These are phyloP conservation scores for Syrista parreyssii DNA, from an alignment of 2,888 invertebrate species.

Conservation along the genomic window DNA sequence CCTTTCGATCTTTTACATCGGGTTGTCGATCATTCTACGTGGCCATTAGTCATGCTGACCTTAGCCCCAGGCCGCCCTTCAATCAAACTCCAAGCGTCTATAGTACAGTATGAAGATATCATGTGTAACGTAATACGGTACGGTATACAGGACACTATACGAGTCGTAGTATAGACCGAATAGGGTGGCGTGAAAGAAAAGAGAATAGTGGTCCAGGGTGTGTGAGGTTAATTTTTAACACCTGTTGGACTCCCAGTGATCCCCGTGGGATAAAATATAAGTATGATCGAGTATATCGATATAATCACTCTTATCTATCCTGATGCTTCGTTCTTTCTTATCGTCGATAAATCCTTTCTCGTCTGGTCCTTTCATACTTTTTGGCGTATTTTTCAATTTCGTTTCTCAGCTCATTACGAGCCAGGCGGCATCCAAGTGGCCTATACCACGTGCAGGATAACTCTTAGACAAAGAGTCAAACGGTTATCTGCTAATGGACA, in stretches of 20 bases:
- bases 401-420: not conserved
- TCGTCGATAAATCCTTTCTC: not conserved
- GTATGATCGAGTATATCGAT: not conserved
- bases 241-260: not conserved
- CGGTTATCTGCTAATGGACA: too few relatives aligned
- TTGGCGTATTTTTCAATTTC: not conserved
- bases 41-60: conserved; percentile 19
- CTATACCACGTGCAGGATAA: not conserved
- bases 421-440: not conserved
- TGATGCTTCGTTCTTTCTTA: not conserved
- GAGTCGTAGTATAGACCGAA: not conserved
- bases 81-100: not conserved
- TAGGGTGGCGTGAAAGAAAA: not conserved
- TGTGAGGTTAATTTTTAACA: not conserved
- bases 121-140: not conserved
- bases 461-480: too few relatives aligned
- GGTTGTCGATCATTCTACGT: conserved; percentile 19
- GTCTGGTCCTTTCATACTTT: not conserved
- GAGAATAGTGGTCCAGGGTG: not conserved
- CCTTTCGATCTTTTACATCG: conserved; percentile 18
- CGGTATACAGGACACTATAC: not conserved
- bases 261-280: not conserved
- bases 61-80: conserved; percentile 1
- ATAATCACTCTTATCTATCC: not conserved
- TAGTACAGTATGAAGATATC: not conserved